These are phyloP conservation scores for Deroptyus accipitrinus DNA, from an alignment of 2,113 vertebrate species.

Conservation along the genomic window DNA sequence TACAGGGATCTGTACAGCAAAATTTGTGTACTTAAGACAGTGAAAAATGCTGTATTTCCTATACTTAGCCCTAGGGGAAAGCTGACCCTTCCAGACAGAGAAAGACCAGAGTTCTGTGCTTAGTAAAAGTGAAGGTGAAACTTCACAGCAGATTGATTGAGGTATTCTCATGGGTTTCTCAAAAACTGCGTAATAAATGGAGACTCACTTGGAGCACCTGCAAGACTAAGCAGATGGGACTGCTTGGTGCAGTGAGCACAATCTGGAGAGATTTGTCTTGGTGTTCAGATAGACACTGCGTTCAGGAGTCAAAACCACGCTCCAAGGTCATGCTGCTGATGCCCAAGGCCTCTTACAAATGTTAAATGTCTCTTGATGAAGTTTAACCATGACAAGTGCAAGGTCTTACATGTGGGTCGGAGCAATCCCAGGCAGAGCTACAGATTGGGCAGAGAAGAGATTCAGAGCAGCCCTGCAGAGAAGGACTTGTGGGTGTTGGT, in stretches of 20 bases:
- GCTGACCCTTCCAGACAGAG: not conserved
- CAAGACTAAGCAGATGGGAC: constrained; percentile 28
- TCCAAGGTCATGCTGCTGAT: constrained; percentile 26
- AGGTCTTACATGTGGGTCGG: too few relatives aligned
- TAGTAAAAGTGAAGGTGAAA: constrained; percentile 15
- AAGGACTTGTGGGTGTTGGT: too few relatives aligned
- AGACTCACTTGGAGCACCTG: constrained; percentile 17
- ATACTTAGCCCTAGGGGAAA: not conserved
- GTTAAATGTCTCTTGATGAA: not conserved
- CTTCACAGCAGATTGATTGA: constrained; percentile 1
- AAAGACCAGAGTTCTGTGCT: not conserved
- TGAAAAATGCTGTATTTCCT: not conserved
- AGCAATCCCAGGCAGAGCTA: too few relatives aligned
- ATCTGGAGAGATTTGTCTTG: constrained; percentile 9
- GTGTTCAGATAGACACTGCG: not conserved
- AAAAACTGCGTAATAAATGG: constrained; percentile 6
- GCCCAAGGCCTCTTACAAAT: not conserved
- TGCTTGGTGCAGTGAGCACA: constrained; percentile 15
- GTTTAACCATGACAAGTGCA: too few relatives aligned
- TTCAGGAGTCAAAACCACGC: not conserved
- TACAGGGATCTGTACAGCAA: not conserved
- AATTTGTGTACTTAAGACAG: not conserved
- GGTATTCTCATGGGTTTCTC: constrained; percentile 35
- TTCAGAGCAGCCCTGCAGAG: too few relatives aligned
- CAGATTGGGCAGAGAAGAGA: too few relatives aligned